Base-by-base conservation (phyloP, 2,888 invertebrate genomes). In the Silvanus unidentatus region DNA sequence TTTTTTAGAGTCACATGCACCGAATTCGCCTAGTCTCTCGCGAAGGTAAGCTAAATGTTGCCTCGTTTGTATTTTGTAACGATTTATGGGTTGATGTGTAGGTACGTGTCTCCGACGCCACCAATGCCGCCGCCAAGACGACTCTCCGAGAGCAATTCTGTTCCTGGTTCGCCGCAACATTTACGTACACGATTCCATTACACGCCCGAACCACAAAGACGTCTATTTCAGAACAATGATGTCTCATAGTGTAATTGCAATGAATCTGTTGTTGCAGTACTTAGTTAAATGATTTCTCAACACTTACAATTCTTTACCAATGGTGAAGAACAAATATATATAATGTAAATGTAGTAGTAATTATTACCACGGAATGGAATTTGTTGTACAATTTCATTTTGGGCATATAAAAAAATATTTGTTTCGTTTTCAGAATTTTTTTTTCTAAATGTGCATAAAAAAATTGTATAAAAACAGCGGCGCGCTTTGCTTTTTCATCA, bases 121-220 rank as follows among this genome's bases (percentile, higher is more conserved):
- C 80, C 80, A 16, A 73, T 78, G 49, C 80, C 80, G 28, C 80
- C 80, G 2, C 80, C 80, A 5, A 70, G 84, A 45, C 75, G 82
- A 47, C 73, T 83, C 14, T 82, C 82, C 1, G 84, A 84, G 67
- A 82, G 82, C 63, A 76, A 68, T 54, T 80, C 80, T 22, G 82
- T 84, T 44, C 84, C 84, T 14, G 83, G 83, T 36, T 84, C 83
- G 41, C 84, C 84, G 11, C 83, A 79, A 55, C 80, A 82, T 60
- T 73, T 82, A 44, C 75, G 81, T 50, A 77, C 83, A 11, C 77
- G 81, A 50, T 77, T 78, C 49, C 76, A 77, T 55, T 78, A 78
- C 56, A 78, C 78, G 34, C 78, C 78, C 13, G 78, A 78, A 63
- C 77, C 78, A 38, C 78, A 78, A 58, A 63, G 78, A 49, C 73